phyloP scores from a whole-genome alignment of 2,888 invertebrate genomes.

The Noctuana brunneofusca region DNA sequence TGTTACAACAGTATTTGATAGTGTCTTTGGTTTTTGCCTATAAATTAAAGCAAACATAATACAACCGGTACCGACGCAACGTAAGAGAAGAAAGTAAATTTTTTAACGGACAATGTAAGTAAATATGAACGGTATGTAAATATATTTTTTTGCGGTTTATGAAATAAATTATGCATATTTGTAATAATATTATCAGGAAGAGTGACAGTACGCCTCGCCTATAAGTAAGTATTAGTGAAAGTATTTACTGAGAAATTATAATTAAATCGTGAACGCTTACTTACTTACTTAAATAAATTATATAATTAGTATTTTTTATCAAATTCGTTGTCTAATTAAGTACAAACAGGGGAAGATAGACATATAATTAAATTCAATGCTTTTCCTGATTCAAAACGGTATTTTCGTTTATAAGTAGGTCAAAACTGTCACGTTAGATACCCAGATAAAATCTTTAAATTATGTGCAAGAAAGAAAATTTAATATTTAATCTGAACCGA shows the following conservation, averaged over 20 bases:
- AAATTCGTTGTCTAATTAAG: too few species aligned
- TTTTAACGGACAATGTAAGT: constrained; percentile 25
- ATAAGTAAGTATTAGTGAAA: constrained; percentile 4
- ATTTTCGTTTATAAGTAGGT: too few species aligned
- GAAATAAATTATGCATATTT: constrained; percentile 19
- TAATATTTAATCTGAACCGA: too few species aligned
- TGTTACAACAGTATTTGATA: neutral
- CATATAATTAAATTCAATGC: too few species aligned
- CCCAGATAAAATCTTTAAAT: too few species aligned
- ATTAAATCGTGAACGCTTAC: neutral
- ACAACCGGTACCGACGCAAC: constrained; percentile 1
- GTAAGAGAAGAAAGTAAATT: constrained; percentile 23
- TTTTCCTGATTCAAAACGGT: too few species aligned
- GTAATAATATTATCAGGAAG: neutral
- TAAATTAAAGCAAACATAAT: constrained; percentile 22
- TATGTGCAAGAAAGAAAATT: too few species aligned
- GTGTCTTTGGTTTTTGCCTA: constrained; percentile 2
- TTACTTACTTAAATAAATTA: too few species aligned
- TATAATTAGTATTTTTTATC: too few species aligned
- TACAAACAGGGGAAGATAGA: too few species aligned
- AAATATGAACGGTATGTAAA: constrained; percentile 20
- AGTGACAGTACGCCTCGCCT: constrained; percentile 2
- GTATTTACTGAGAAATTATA: constrained; percentile 9
- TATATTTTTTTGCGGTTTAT: constrained; percentile 11
- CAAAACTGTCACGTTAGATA: too few species aligned